Evolutionary conservation across 1,140 invertebrate species (phyloP), one percentile per base, ranked within the genome.

Genomic region (Chymomyza costata): DNA sequence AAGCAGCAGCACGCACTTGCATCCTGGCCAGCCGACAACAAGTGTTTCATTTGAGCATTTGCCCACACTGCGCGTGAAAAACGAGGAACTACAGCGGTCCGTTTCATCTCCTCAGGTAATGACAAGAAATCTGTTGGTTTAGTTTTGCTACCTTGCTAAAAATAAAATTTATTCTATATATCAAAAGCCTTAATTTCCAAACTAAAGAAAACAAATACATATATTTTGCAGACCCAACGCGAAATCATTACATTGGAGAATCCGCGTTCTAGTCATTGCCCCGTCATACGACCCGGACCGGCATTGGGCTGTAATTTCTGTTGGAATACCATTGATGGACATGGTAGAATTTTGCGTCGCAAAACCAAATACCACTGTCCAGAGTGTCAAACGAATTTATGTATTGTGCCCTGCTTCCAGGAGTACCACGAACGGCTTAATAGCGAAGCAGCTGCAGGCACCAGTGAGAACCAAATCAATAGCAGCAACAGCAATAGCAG

Each of bases 281-380:
- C 93, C 17, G 91, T 92, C 0, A 89, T 94, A 14, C 88, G 93
- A 32, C 90, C 91, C 6, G 93, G 93, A 1, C 93, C 93, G 8
- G 93, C 93, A 2, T 84, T 95, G 39, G 93, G 93, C 32, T 95
- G 93, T 85, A 94, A 94, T 86, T 94, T 92, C 76, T 95, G 93
- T 86, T 95, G 93, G 93, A 95, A 95, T 71, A 94, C 93, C 1
- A 92, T 94, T 34, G 93, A 95, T 70, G 89, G 89, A 28, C 91
- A 92, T 86, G 92, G 93, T 14, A 86, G 93, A 35, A 94, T 94
- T 63, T 87, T 94, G 28, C 87, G 93, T 14, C 87, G 93, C 47
- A 95, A 95, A 88, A 95, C 93, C 2, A 94, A 94, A 85, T 95
- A 94, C 83, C 93, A 94, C 83, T 95, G 93, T 87, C 93, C 93